Evolutionary conservation across 2,797 vertebrate genomes (phyloP), one percentile per base, ranked within the genome.

Genomic region (Lindbergichthys nudifrons): DNA sequence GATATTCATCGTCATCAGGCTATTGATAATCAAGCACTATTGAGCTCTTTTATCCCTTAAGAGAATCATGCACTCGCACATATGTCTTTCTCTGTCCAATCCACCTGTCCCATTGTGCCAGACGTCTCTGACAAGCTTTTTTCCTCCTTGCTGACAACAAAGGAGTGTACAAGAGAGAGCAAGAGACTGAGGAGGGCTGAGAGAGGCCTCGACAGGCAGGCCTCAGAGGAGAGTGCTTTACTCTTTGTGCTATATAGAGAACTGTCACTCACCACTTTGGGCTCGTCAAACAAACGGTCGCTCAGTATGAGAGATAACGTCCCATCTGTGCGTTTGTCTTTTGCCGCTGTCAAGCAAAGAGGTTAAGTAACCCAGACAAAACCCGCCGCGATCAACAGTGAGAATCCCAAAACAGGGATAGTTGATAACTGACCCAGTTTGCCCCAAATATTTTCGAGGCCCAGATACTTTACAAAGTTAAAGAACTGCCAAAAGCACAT

Each of bases 1-100:
- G 89, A 87, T 81, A 66, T 77, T 85, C 87, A 78, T 89, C 90
- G 74, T 86, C 82, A 81, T 75, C 82, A 64, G 71, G 67, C 86
- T 77, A 92, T 92, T 94, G 92, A 93, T 92, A 93, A 94, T 93
- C 90, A 93, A 88, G 83, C 81, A 83, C 89, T 80, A 92, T 91
- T 92, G 88, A 92, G 83, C 76, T 83, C 87, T 92, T 92, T 92
- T 84, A 91, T 92, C 86, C 77, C 45, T 30, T 65, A 73, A 84
- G 78, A 87, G 82, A 83, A 77, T 77, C 65, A 45, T 66, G 72
- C 79, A 53, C 77, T 78, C 76, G 32, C 47, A 43, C 75, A 61
- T 71, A 72, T 50, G 54, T 89, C 80, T 88, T 82, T 81, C 79
- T 87, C 78, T 50, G 41, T 77, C 85, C 82, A 84, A 85, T 85